Evolutionary conservation across 2,888 invertebrate species (phyloP), one percentile per base, ranked within the genome.

Genomic region (Troides helena): DNA sequence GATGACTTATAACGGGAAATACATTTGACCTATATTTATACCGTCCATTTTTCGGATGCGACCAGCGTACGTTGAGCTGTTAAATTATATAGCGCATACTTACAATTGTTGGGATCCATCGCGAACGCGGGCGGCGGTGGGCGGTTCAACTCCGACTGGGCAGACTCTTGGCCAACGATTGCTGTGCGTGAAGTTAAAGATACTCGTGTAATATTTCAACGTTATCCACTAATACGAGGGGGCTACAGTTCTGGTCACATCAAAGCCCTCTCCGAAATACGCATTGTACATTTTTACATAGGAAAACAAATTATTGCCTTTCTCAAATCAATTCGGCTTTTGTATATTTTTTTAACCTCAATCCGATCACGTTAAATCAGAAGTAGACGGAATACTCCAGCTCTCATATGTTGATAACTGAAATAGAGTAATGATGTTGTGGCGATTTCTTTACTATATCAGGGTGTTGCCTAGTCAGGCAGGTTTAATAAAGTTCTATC

Each of bases 1-100:
- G 82, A 87, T 88, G 86, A 89, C 85, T 88, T 89, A 89, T 85
- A 88, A 83, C 83, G 80, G 85, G 81, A 86, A 89, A 89, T 87
- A 89, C 85, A 85, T 87, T 84, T 85, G 85, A 85, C 85, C 85
- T 85, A 87, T 70, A 66, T 85, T 86, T 84, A 83, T 80, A 77
- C 77, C 77, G 78, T 73, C 75, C 75, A 76, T 76, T 77, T 77
- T 76, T 77, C 74, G 75, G 72, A 69, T 72, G 67, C 71, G 69
- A 72, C 76, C 76, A 75, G 73, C 69, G 62, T 66, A 46, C 66
- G 56, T 56, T 68, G 68, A 68, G 23, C 68, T 71, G 62, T 68
- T 65, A 65, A 62, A 71, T 62, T 70, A 69, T 69, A 69, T 70
- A 70, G 58, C 36, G 62, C 57, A 58, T 62, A 57, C 58, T 66